Base-by-base conservation (phyloP, 2,888 invertebrate genomes). In the Chaitophorus viminalis region DNA sequence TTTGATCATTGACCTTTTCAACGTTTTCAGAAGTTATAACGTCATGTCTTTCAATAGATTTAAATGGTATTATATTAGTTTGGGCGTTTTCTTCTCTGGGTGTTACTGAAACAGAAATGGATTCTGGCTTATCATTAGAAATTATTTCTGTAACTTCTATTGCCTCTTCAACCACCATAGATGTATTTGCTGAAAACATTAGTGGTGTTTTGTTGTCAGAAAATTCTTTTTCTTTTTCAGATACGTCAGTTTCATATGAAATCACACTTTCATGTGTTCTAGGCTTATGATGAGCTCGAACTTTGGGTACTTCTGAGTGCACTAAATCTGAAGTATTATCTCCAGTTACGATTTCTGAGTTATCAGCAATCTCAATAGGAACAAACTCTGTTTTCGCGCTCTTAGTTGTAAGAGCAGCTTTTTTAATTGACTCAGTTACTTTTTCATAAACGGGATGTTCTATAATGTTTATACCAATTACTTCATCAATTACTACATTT, bases 391-490 rank as follows among this genome's bases (percentile, higher is more conserved):
- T 17, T 1, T 9, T 65, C 1, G 87, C 87, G n/a, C 29, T 87
- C 60, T 79, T 79, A n/a, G 74, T 36, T 31, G 65, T 72, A 9
- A 17, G 25, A 1, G 9, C 4, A 86, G 90, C 90, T 90, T 91
- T 91, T 74, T 91, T 90, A 89, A 91, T 90, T 52, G 90, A 91
- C 39, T 93, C 91, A 88, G 90, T 91, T 92, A 94, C 94, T 91
- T 91, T 92, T 81, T 93, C 92, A 86, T 92, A 91, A 5, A 91
- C 89, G 88, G 91, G 91, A 0, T 91, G 91, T 89, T 92, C 91
- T 17, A 93, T 94, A 29, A 95, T 92, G 90, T 93, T 93, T 77
- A 95, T 90, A 90, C 94, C 91, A 92, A 94, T 93, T 90, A 91
- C 93, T 92, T 92, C 93, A 90, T 92, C 93, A 91, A 93, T 93